Conservation (phyloP, 2,797 vertebrate species). For the Ispidina lecontei region DNA sequence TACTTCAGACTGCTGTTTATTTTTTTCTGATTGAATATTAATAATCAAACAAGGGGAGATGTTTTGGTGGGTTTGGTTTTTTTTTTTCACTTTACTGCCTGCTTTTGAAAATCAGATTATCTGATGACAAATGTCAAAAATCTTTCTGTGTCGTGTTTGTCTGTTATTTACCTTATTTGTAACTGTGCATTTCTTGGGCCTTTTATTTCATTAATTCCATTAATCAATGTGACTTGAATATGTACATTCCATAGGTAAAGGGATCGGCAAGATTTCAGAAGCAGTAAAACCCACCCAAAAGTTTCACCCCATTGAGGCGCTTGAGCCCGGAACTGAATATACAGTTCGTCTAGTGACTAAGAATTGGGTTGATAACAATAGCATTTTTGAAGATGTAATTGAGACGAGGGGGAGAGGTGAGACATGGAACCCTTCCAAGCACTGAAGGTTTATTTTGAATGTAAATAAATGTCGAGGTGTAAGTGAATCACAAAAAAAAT, state of each 20-base stretch:
- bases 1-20: not conserved
- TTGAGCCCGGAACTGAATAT: conserved; percentile 86
- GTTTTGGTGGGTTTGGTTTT: not conserved
- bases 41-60: not conserved
- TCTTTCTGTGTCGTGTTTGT: not conserved
- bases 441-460: not conserved
- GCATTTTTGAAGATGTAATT: conserved; percentile 93
- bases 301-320: conserved; percentile 86
- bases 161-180: conserved; percentile 61
- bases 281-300: conserved; percentile 85
- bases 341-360: conserved; percentile 89
- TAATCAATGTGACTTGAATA: conserved; percentile 67
- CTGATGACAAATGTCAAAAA: not conserved
- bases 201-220: not conserved
- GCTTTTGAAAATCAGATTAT: not conserved
- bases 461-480: not conserved
- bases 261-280: conserved; percentile 85
- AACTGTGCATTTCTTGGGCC: conserved; percentile 50
- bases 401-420: conserved; percentile 89
- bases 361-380: conserved; percentile 89
- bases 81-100: not conserved
- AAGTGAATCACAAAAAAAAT: not conserved
- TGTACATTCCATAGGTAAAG: conserved; percentile 87
- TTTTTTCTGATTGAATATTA: not conserved
- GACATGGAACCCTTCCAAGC: conserved; percentile 53